Conservation (phyloP, 1,140 invertebrate species). For the Maniola jurtina region DNA sequence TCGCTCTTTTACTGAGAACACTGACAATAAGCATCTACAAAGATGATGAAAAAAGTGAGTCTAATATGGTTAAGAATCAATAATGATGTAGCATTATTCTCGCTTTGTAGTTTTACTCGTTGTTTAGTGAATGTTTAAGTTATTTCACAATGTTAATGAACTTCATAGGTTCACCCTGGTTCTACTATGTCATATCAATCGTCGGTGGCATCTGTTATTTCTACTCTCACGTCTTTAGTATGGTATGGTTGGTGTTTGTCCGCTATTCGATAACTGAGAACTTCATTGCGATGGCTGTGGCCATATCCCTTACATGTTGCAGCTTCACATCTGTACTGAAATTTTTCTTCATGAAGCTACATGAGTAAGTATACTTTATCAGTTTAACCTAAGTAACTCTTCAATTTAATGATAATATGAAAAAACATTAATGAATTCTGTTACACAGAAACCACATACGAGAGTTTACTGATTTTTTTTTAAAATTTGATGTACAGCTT, state of each 20-base stretch:
- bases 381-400: background rate
- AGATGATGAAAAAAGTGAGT: slow-evolving; percentile 15
- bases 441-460: slow-evolving; percentile 2
- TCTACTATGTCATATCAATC: slow-evolving; percentile 13
- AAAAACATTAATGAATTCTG: background rate
- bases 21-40: slow-evolving; percentile 24
- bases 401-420: background rate
- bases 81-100: no score
- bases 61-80: background rate
- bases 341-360: slow-evolving; percentile 22
- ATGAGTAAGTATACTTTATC: slow-evolving; percentile 13
- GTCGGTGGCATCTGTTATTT: slow-evolving; percentile 4
- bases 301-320: slow-evolving; percentile 2
- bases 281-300: background rate
- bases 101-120: no score
- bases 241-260: slow-evolving; percentile 18
- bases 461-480: slow-evolving; percentile 6
- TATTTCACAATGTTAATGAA: background rate
- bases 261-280: slow-evolving; percentile 3
- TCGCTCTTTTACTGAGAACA: slow-evolving; percentile 16
- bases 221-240: slow-evolving; percentile 9
- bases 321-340: slow-evolving; percentile 14
- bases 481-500: slow-evolving; percentile 13
- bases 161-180: slow-evolving; percentile 10
- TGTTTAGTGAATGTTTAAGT: background rate